Evolutionary conservation across 2,113 vertebrate genomes (phyloP).

Genomic region (Verasper variegatus): DNA sequence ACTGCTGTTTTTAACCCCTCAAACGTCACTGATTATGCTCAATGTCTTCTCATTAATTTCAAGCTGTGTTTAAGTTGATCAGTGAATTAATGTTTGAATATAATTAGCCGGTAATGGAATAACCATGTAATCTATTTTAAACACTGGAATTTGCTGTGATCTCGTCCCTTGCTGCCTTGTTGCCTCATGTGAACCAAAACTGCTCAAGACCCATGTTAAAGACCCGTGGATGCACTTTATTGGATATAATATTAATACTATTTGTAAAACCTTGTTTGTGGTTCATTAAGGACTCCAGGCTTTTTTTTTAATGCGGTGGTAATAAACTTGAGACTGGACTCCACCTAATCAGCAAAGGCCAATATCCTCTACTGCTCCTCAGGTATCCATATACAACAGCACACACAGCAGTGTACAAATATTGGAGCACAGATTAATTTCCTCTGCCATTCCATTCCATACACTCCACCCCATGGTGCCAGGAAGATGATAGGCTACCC

Average conservation of each 20-base stretch:
- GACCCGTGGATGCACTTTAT: not conserved
- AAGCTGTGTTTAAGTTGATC: constrained; percentile 50
- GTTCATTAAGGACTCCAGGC: constrained; percentile 30
- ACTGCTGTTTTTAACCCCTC: not conserved
- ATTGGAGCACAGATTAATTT: constrained; percentile 60
- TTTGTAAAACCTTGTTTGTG: constrained; percentile 47
- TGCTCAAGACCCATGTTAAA: not conserved
- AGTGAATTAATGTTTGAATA: constrained; percentile 32
- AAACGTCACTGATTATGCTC: not conserved
- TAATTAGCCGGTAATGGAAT: constrained; percentile 49
- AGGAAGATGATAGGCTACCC: constrained; percentile 36
- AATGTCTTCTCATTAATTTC: constrained; percentile 1
- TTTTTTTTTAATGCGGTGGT: constrained; percentile 39
- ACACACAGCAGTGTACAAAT: constrained; percentile 41
- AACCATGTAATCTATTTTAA: constrained; percentile 41
- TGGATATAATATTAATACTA: not conserved
- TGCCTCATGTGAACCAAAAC: not conserved
- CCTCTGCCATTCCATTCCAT: constrained; percentile 28
- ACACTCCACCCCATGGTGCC: constrained; percentile 41
- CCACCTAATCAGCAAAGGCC: constrained; percentile 27
- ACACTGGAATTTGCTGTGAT: constrained; percentile 37
- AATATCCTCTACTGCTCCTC: constrained; percentile 53
- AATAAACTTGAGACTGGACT: constrained; percentile 48
- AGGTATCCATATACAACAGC: constrained; percentile 48
- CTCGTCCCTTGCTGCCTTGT: constrained; percentile 13